Percentiles rank a stretch among this genome's conserved stretches.
Evolutionary conservation across 1,140 invertebrate species (phyloP).

Genomic region (Episyrphus balteatus): DNA sequence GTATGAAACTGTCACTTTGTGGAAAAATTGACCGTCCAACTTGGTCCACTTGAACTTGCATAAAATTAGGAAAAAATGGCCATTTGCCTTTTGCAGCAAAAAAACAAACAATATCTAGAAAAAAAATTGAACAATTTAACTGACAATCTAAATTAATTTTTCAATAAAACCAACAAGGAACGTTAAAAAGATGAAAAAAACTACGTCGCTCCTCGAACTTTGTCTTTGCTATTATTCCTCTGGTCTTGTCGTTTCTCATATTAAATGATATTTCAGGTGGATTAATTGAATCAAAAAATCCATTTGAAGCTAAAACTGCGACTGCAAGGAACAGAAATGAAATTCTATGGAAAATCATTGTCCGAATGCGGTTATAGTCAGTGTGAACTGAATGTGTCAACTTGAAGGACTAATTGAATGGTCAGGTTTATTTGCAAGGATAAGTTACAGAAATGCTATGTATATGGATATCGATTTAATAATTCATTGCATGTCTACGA

Average conservation of each 20-base stretch:
- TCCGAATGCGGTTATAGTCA: too few relatives aligned
- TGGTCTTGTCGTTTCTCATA: not conserved
- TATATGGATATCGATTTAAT: too few relatives aligned
- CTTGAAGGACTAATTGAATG: too few relatives aligned
- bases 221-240: slow-evolving; percentile 24
- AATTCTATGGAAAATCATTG: too few relatives aligned
- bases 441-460: too few relatives aligned
- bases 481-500: too few relatives aligned
- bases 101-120: slow-evolving; percentile 31
- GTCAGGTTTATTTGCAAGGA: too few relatives aligned
- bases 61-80: slow-evolving; percentile 31
- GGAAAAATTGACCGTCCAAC: slow-evolving; percentile 20
- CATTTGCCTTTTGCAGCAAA: slow-evolving; percentile 34
- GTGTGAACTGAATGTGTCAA: too few relatives aligned
- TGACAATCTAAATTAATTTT: not conserved
- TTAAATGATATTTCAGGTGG: too few relatives aligned
- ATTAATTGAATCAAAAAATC: too few relatives aligned
- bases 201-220: slow-evolving; percentile 23
- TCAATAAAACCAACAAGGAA: slow-evolving; percentile 22
- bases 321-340: too few relatives aligned
- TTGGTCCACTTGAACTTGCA: slow-evolving; percentile 24
- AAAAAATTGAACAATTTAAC: slow-evolving; percentile 1
- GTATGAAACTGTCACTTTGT: slow-evolving; percentile 27
- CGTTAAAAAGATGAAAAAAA: slow-evolving; percentile 29
- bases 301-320: too few relatives aligned